Evolutionary conservation across 2,113 vertebrate genomes (phyloP), one percentile per base, ranked within the genome.

Genomic region (Promerops cafer): DNA sequence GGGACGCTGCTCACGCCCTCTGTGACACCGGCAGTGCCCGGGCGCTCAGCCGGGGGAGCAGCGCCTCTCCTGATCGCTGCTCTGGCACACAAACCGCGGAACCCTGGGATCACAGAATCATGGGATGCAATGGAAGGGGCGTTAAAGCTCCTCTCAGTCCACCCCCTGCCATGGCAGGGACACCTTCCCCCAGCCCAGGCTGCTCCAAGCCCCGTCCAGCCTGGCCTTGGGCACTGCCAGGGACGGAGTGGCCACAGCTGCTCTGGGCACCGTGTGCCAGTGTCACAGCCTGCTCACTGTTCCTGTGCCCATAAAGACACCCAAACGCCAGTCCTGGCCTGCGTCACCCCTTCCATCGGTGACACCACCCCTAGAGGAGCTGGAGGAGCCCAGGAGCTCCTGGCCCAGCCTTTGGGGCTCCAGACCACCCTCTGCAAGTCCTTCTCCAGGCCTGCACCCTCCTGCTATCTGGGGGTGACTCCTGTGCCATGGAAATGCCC

Each of bases 31-130:
- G 15, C 64, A 12, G 3, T 9, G 40, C 63, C 23, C 4, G 0
- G 18, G 2, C 9, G 33, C 45, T 17, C 66, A 3, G 15, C 6
- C 9, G 11, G 6, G 6, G 6, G 7, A 42, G 27, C 42, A 3
- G n/a, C 13, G 7, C 24, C 53, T 35, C 44, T 33, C 33, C 52
- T 6, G 37, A 13, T 3, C 6, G 16, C 33, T 42, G 18, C 44
- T 18, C n/a, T 21, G 37, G 30, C 56, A 63, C 31, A 11, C 22
- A 22, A 19, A 45, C 39, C 30, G 1, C 0, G 3, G 50, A 11
- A 33, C n/a, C 21, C 2, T 4, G n/a, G 69, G 9, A 8, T 22
- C 14, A 5, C 1, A 2, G 11, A 14, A 11, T 7, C 31, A 1
- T 8, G 61, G 61, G 14, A 22, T 10, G 69, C 30, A 2, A 4